Evolutionary conservation across 2,113 vertebrate genomes (phyloP).

Genomic region (Aythya baeri): DNA sequence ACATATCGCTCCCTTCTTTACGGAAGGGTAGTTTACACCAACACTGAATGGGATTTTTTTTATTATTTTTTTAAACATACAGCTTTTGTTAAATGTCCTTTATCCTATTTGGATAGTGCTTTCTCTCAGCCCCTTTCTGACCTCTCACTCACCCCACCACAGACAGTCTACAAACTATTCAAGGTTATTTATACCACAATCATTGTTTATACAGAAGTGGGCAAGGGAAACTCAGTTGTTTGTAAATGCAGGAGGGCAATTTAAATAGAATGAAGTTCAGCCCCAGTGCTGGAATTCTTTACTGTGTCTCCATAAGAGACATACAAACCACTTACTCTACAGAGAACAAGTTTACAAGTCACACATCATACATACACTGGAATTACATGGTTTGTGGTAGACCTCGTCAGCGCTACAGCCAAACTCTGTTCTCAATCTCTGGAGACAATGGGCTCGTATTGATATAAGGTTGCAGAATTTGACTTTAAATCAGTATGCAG

Average conservation of each 20-base stretch:
- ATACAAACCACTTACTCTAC: constrained; percentile 34
- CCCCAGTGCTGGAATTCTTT: constrained; percentile 32
- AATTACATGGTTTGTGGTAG: constrained; percentile 57
- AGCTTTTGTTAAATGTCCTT: neutral
- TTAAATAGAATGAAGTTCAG: constrained; percentile 29
- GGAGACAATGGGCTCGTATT: neutral
- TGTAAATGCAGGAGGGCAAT: constrained; percentile 32
- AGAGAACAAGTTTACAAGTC: constrained; percentile 45
- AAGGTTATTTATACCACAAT: neutral
- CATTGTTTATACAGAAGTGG: neutral
- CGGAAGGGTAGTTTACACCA: neutral
- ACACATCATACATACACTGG: neutral
- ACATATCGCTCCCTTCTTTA: neutral
- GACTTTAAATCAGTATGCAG: constrained; percentile 13
- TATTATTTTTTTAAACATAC: neutral
- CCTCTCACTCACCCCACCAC: neutral
- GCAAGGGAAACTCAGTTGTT: constrained; percentile 24
- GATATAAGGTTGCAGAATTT: constrained; percentile 37
- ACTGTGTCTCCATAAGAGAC: neutral
- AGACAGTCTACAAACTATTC: neutral
- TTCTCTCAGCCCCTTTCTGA: neutral
- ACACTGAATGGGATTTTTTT: neutral
- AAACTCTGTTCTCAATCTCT: constrained; percentile 2
- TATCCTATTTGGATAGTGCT: neutral
- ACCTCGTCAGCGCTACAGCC: neutral